Conservation (phyloP, 2,797 vertebrate genomes). For the Chiroxiphia lanceolata region DNA sequence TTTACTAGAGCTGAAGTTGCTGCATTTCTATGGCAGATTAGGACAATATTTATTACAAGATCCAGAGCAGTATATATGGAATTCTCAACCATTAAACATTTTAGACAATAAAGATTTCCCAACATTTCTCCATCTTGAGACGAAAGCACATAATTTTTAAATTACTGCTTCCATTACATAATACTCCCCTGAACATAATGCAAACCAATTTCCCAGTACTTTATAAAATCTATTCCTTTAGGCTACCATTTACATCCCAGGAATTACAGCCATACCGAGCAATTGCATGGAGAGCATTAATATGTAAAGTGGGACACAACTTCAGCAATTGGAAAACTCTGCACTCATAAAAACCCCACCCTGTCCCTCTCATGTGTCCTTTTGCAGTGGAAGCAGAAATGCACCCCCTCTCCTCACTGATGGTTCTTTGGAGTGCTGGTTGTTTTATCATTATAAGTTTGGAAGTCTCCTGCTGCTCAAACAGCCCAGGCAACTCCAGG, state of each 20-base stretch:
- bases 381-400: not conserved
- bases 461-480: not conserved
- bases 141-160: not conserved
- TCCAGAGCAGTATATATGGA: not conserved
- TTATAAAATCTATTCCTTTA: conserved; percentile 14
- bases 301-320: not conserved
- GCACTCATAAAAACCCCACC: no score
- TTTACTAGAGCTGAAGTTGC: not conserved
- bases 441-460: not conserved
- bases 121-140: not conserved
- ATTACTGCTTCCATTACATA: not conserved
- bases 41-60: not conserved
- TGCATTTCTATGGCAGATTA: not conserved
- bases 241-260: not conserved
- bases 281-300: not conserved
- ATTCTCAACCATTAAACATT: not conserved
- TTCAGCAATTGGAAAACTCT: not conserved
- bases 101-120: not conserved
- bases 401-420: not conserved
- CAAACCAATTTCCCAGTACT: not conserved
- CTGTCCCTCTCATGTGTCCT: not conserved
- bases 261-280: not conserved
- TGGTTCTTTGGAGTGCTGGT: not conserved
- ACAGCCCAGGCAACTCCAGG: not conserved
- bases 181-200: not conserved